Evolutionary conservation across 2,888 invertebrate genomes (phyloP), one percentile per base, ranked within the genome.

Genomic region (Brassicogethes aeneus): DNA sequence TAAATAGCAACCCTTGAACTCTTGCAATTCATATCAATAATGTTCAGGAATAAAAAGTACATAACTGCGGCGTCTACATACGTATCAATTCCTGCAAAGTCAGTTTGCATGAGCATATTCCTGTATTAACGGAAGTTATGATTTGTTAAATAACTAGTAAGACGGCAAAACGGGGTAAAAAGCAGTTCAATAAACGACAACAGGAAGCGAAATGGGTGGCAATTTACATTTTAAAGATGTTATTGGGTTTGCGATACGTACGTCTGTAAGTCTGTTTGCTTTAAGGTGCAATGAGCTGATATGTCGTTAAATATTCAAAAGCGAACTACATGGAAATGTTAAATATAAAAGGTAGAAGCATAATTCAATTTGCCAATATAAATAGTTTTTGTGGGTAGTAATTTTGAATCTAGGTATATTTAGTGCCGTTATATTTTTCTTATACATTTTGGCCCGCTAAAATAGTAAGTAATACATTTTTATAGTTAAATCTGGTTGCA

Each of bases 211-310:
- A 54, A 56, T 56, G 55, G 47, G 51, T 50, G 54, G 56, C 56
- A 61, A 62, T 62, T 61, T 61, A 58, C 62, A 62, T 62, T 60
- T 57, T 59, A 57, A 59, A 57, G 59, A 59, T 60, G 62, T 59
- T 60, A 61, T 59, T 55, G 56, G 60, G 55, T 58, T 55, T 46
- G 37, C 43, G 44, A 43, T 46, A 44, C 45, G 47, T 42, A 48
- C 45, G 41, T 36, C 37, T 17, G 40, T 36, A 42, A 43, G 48
- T 48, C 46, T 46, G 46, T 50, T 50, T 50, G 43, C 43, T 43
- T 45, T 47, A 52, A 52, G 52, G 52, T 52, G 52, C 50, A 52
- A 51, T 51, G 52, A 52, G 52, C 52, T 52, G 52, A 52, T 52
- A 52, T 47, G 52, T 52, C 48, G 48, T 46, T 48, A n/a, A n/a